A percentile compares a stretch with the other conserved stretches of the same genome.
phyloP scores from a whole-genome alignment of 2,888 invertebrate species.

The Caenorhabditis sp. region DNA sequence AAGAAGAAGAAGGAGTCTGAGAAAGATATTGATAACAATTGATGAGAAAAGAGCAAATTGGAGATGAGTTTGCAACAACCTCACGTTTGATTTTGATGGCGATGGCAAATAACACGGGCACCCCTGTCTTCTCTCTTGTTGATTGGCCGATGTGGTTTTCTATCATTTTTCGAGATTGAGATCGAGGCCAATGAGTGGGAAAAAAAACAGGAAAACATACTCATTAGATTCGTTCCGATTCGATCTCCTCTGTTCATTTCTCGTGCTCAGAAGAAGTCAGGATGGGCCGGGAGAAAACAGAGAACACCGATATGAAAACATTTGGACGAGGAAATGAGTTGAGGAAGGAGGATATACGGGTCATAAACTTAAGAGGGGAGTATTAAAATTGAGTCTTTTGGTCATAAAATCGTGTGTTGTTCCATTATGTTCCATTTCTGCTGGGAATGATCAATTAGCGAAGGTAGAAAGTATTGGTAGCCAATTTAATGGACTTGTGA shows the following conservation, averaged over 20 bases:
- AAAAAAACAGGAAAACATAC: conserved; percentile 41
- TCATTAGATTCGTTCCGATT: conserved; percentile 59
- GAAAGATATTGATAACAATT: conserved; percentile 62
- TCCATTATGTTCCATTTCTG: neutral
- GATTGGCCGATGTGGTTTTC: conserved; percentile 41
- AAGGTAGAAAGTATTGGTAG: no score
- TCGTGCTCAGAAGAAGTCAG: neutral
- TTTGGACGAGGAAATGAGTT: conserved; percentile 6
- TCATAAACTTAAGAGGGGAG: conserved; percentile 59
- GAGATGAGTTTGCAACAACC: conserved; percentile 63
- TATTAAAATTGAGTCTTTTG: conserved; percentile 50
- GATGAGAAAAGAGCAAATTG: conserved; percentile 65
- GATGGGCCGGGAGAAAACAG: conserved; percentile 1
- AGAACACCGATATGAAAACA: conserved; percentile 59
- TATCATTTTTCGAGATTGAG: conserved; percentile 28
- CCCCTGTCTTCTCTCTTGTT: conserved; percentile 33
- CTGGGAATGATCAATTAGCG: conserved; percentile 13
- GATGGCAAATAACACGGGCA: conserved; percentile 54
- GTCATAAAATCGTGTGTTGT: conserved; percentile 29
- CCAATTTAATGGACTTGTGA: no score
- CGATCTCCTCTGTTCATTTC: neutral
- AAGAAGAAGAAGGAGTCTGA: conserved; percentile 7
- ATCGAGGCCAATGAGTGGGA: neutral
- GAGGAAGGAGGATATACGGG: conserved; percentile 14
- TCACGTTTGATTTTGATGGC: conserved; percentile 58